Percentiles rank a stretch among this genome's conserved stretches.
These are phyloP conservation scores for Poecilia wingei DNA, from an alignment of 2,797 vertebrate genomes.

Conservation along the genomic window DNA sequence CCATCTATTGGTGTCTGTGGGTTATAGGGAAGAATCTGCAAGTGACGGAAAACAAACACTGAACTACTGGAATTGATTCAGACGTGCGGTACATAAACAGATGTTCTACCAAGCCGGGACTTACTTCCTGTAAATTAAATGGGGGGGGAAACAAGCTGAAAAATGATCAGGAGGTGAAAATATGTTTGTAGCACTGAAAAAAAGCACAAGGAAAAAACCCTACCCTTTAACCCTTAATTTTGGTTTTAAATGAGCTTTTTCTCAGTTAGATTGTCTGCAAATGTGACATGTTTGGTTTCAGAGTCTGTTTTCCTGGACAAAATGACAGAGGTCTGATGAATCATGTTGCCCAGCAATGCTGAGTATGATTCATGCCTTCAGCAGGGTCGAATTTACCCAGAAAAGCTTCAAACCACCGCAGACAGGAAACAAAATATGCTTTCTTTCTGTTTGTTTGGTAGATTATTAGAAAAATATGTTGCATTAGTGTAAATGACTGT, in stretches of 20 bases:
- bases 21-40: slow-evolving; percentile 30
- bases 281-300: slow-evolving; percentile 45
- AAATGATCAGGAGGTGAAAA: slow-evolving; percentile 33
- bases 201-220: neutral
- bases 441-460: slow-evolving; percentile 8
- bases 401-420: slow-evolving; percentile 28
- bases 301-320: slow-evolving; percentile 49
- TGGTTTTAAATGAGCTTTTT: slow-evolving; percentile 19
- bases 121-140: slow-evolving; percentile 30
- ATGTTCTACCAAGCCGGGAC: slow-evolving; percentile 8
- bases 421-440: slow-evolving; percentile 16
- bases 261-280: slow-evolving; percentile 31
- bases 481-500: slow-evolving; percentile 21
- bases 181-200: slow-evolving; percentile 13
- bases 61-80: slow-evolving; percentile 35
- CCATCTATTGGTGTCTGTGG: slow-evolving; percentile 71
- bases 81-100: slow-evolving; percentile 16
- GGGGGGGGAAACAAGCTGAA: slow-evolving; percentile 21
- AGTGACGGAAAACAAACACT: slow-evolving; percentile 32
- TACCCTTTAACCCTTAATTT: slow-evolving; percentile 54
- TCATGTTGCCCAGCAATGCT: slow-evolving; percentile 58
- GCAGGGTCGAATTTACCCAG: slow-evolving; percentile 44
- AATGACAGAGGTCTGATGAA: slow-evolving; percentile 68
- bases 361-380: slow-evolving; percentile 65
- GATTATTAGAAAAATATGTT: neutral